phyloP scores from a whole-genome alignment of 1,140 invertebrate genomes.

The Drosophila persimilis region DNA sequence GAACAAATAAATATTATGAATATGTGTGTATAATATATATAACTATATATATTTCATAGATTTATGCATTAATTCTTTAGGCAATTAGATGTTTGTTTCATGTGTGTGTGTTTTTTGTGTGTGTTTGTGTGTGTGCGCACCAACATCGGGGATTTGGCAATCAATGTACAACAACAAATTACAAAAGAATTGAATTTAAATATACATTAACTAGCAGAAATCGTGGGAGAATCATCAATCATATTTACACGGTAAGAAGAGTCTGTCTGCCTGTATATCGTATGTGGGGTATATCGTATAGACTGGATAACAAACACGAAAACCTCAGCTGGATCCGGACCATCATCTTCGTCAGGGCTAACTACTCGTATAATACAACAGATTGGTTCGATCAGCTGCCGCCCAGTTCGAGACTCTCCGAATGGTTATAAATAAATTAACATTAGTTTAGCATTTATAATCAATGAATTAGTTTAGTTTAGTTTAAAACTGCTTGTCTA shows the following conservation, averaged over 20 bases:
- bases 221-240: slow-evolving; percentile 34
- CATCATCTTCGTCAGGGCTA: slow-evolving; percentile 11
- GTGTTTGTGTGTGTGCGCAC: slow-evolving; percentile 37
- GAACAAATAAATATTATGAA: slow-evolving; percentile 75
- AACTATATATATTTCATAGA: slow-evolving; percentile 44
- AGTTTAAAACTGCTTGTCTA: slow-evolving; percentile 41
- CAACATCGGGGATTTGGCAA: slow-evolving; percentile 49
- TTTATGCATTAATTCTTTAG: slow-evolving; percentile 53
- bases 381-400: neutral
- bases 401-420: slow-evolving; percentile 34
- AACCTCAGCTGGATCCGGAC: slow-evolving; percentile 13
- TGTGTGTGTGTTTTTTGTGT: neutral
- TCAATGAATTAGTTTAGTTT: slow-evolving; percentile 42
- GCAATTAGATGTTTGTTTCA: slow-evolving; percentile 40
- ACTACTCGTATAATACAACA: slow-evolving; percentile 49
- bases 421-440: slow-evolving; percentile 68
- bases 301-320: slow-evolving; percentile 64
- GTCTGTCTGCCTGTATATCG: slow-evolving; percentile 7
- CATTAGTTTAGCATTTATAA: slow-evolving; percentile 52
- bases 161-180: slow-evolving; percentile 71
- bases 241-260: slow-evolving; percentile 46
- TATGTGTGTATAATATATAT: slow-evolving; percentile 53
- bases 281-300: slow-evolving; percentile 18
- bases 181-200: slow-evolving; percentile 50
- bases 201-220: slow-evolving; percentile 30